Conservation (phyloP, 2,797 vertebrate species). For the Pyrocephalus nanus region DNA sequence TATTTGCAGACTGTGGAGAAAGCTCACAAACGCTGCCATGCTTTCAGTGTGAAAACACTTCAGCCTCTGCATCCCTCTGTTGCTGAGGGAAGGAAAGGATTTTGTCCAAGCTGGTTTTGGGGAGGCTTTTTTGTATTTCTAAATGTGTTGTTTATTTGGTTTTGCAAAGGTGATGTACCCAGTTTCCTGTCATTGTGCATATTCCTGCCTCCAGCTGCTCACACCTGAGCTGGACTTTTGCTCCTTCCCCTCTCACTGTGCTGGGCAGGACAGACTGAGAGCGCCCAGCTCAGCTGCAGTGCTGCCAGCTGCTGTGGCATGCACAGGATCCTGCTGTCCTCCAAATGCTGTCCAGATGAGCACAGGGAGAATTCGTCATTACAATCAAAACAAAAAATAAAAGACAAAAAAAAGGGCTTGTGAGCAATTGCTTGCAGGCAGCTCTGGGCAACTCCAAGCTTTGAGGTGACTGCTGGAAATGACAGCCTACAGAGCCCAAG, state of each 20-base stretch:
- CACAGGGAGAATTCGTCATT: neutral
- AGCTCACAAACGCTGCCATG: conserved; percentile 2
- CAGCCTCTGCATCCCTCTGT: neutral
- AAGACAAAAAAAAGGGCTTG: neutral
- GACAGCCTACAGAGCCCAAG: neutral
- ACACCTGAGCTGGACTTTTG: neutral
- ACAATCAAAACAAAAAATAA: neutral
- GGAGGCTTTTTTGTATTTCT: neutral
- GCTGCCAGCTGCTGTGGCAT: neutral
- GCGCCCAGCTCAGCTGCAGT: neutral
- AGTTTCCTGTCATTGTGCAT: neutral
- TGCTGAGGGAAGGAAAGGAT: neutral
- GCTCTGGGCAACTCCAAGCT: neutral
- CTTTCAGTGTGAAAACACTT: conserved; percentile 21
- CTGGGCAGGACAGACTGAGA: neutral
- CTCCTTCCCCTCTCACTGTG: neutral
- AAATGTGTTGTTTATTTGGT: neutral
- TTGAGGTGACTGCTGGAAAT: neutral
- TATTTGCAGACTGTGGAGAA: conserved; percentile 46
- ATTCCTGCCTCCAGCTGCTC: conserved; percentile 2
- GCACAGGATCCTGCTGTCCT: neutral
- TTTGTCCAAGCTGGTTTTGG: neutral
- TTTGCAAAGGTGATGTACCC: neutral
- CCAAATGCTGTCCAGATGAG: neutral
- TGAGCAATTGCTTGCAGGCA: neutral